phyloP scores from a whole-genome alignment of 2,888 invertebrate species.

The Helleia helle region DNA sequence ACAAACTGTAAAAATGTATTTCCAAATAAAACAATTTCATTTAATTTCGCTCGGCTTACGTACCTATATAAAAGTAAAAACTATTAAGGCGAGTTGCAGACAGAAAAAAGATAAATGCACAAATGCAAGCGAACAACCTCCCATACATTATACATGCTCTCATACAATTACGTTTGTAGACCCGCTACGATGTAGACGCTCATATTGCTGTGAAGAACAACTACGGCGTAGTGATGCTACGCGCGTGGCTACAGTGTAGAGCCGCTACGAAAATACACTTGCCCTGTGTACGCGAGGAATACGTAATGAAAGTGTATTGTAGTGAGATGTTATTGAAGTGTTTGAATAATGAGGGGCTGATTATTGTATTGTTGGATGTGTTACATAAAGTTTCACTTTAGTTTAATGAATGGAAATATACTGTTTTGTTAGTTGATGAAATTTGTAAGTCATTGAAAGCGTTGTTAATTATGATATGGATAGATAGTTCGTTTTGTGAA shows the following conservation, averaged over 20 bases:
- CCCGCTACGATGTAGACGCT: neutral
- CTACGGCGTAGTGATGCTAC: neutral
- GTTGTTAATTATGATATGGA: no score
- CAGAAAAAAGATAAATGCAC: neutral
- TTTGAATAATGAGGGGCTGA: neutral
- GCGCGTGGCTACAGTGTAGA: no score
- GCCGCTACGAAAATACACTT: neutral
- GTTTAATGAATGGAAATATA: no score
- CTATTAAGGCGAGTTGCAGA: neutral
- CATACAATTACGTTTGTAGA: neutral
- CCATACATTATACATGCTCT: neutral
- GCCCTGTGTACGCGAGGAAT: neutral
- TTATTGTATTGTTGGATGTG: neutral
- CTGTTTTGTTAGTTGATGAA: no score
- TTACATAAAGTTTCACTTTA: no score
- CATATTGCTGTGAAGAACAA: no score
- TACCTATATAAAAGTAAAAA: no score
- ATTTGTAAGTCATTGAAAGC: no score
- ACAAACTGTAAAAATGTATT: no score
- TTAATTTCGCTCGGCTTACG: no score
- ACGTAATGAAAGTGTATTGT: constrained; percentile 4
- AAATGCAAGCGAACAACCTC: neutral
- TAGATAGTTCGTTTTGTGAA: no score
- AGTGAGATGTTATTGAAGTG: constrained; percentile 2
- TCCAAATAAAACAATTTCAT: no score